These are phyloP conservation scores for Morpho helenor DNA, from an alignment of 2,888 invertebrate species.

Conservation along the genomic window DNA sequence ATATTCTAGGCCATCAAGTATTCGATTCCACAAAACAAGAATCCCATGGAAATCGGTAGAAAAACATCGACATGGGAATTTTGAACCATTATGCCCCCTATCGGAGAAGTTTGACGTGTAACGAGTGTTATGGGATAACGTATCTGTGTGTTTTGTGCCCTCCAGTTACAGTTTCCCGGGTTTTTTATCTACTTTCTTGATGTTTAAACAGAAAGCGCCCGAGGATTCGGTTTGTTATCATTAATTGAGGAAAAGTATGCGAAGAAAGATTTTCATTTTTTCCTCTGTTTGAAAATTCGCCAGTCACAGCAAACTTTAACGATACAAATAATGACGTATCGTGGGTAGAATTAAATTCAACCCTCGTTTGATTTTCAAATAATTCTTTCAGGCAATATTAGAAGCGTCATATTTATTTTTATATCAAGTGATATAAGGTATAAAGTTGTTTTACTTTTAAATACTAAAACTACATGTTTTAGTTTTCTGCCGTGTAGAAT, in stretches of 20 bases:
- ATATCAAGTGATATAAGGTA: too few relatives aligned
- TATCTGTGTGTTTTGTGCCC: conserved; percentile 41
- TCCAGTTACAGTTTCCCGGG: conserved; percentile 1
- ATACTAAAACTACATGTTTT: too few relatives aligned
- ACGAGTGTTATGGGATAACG: conserved; percentile 69
- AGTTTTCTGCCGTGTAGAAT: too few relatives aligned
- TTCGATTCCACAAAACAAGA: conserved; percentile 20
- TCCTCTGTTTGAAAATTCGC: not conserved
- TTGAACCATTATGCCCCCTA: conserved; percentile 49
- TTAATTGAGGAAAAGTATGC: conserved; percentile 14
- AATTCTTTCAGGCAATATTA: too few relatives aligned
- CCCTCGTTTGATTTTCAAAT: too few relatives aligned
- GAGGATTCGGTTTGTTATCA: conserved; percentile 9
- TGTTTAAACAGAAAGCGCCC: conserved; percentile 11
- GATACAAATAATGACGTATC: not conserved
- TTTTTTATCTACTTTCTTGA: conserved; percentile 15
- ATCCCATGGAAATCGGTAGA: conserved; percentile 30
- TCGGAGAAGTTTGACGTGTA: conserved; percentile 70
- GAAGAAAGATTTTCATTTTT: conserved; percentile 1
- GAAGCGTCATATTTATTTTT: too few relatives aligned
- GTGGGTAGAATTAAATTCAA: too few relatives aligned
- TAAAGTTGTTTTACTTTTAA: too few relatives aligned
- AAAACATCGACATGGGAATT: conserved; percentile 44
- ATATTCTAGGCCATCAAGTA: conserved; percentile 13
- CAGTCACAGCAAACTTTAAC: not conserved